These are phyloP conservation scores for Macrochelys suwanniensis DNA, from an alignment of 2,797 vertebrate genomes.

Conservation along the genomic window DNA sequence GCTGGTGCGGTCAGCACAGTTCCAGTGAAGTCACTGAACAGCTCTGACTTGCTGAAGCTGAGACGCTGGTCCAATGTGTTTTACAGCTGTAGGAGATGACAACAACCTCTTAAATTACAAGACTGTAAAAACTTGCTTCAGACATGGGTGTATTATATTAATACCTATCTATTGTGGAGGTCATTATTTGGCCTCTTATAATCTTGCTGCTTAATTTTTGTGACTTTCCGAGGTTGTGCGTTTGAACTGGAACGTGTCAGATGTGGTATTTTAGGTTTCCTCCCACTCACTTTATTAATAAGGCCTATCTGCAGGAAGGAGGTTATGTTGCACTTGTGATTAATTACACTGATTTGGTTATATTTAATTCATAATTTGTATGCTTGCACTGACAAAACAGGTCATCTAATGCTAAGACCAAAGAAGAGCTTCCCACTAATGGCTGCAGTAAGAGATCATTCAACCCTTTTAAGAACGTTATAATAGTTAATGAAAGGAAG, in stretches of 20 bases:
- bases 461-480: neutral
- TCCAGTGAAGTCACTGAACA: neutral
- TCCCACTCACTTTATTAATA: constrained; percentile 38
- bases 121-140: neutral
- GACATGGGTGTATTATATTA: fast-evolving
- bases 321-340: constrained; percentile 50
- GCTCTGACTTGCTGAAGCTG: neutral
- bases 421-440: neutral
- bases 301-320: constrained; percentile 51
- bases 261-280: constrained; percentile 14
- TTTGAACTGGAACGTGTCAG: constrained; percentile 14
- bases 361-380: constrained; percentile 53
- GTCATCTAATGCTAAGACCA: constrained; percentile 35
- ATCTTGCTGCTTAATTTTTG: neutral
- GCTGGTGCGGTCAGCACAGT: neutral
- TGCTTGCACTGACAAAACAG: constrained; percentile 20
- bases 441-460: neutral
- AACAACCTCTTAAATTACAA: neutral
- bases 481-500: neutral
- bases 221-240: neutral
- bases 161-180: neutral
- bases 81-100: neutral
- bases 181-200: neutral
- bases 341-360: constrained; percentile 62
- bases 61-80: fast-evolving